Evolutionary conservation across 2,113 vertebrate species (phyloP).

Genomic region (Dasypus novemcinctus): DNA sequence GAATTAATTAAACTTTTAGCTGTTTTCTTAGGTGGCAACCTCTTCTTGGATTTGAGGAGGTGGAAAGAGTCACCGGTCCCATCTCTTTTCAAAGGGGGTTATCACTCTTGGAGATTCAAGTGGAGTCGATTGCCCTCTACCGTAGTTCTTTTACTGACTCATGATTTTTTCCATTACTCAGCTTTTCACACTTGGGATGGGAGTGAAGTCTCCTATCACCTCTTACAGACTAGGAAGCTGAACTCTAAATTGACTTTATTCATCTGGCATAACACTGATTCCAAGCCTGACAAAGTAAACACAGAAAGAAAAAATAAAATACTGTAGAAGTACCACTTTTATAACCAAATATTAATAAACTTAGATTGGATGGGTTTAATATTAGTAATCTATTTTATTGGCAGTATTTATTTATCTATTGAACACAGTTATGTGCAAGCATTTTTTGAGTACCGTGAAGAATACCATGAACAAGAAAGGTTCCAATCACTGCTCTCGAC

Average conservation of each 20-base stretch:
- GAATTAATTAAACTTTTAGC: not conserved
- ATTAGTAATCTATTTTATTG: not conserved
- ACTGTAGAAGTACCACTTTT: not conserved
- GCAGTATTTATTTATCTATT: not conserved
- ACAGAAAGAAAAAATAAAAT: not conserved
- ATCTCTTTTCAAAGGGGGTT: not conserved
- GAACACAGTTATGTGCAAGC: not conserved
- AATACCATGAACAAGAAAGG: not conserved
- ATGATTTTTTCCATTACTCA: not conserved
- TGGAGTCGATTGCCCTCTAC: not conserved
- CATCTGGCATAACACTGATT: not conserved
- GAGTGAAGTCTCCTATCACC: not conserved
- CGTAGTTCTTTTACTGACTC: not conserved
- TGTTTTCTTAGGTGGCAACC: not conserved
- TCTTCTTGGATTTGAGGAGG: not conserved
- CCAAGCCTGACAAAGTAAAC: not conserved
- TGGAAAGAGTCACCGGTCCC: not conserved
- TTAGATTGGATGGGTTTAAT: not conserved
- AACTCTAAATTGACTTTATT: not conserved
- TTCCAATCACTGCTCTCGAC: not conserved
- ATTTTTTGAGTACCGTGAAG: not conserved
- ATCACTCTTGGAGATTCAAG: not conserved
- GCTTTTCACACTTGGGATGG: not conserved
- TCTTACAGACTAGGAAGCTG: not conserved
- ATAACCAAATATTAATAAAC: too few species aligned